Evolutionary conservation across 2,888 invertebrate genomes (phyloP).

Genomic region (Tyria jacobaeae): DNA sequence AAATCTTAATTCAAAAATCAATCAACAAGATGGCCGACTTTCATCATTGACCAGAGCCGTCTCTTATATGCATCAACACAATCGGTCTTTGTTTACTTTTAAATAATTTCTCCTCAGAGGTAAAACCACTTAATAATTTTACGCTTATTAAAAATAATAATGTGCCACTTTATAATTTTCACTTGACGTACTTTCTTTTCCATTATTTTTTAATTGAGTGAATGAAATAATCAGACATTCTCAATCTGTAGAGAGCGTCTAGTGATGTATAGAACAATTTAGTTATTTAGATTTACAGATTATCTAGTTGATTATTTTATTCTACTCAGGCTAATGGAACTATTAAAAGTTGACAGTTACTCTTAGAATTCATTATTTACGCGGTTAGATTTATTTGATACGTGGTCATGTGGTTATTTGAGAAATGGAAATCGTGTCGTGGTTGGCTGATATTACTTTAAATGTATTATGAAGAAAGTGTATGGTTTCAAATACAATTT

Average conservation of each 20-base stretch:
- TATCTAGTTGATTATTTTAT: constrained; percentile 21
- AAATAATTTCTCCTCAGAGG: constrained; percentile 12
- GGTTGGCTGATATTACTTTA: constrained; percentile 8
- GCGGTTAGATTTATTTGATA: constrained; percentile 17
- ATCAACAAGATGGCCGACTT: no score
- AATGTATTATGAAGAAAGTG: neutral
- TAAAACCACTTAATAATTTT: constrained; percentile 34
- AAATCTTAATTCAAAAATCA: no score
- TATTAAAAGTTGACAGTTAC: neutral
- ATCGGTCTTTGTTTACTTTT: neutral
- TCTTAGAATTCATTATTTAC: neutral
- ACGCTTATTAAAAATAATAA: constrained; percentile 23
- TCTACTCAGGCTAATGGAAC: constrained; percentile 8
- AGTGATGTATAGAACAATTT: constrained; percentile 27
- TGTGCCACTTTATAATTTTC: constrained; percentile 38
- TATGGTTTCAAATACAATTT: neutral
- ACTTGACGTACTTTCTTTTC: constrained; percentile 43
- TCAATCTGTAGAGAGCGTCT: constrained; percentile 36
- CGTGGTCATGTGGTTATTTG: no score
- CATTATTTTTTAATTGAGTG: constrained; percentile 49
- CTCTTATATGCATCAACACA: neutral
- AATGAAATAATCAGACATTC: constrained; percentile 42
- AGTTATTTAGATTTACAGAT: constrained; percentile 41
- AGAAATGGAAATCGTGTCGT: constrained; percentile 6
- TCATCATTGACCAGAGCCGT: no score